A percentile compares a stretch with the other conserved stretches of the same genome.
Conservation (phyloP, 2,888 invertebrate species). For the Synanthedon vespiformis region DNA sequence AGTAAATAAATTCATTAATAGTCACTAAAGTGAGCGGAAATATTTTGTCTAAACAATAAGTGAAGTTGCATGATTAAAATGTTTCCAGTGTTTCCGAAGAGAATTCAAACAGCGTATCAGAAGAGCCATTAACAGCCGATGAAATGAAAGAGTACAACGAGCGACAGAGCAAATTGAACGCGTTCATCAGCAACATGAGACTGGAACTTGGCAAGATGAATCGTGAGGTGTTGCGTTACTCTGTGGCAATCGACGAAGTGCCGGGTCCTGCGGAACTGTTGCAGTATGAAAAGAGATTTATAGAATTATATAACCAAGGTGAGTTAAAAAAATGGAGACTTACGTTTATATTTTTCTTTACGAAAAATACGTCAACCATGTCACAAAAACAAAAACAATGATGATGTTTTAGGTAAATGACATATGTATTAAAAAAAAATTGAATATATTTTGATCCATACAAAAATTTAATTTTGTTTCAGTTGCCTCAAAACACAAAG, state of each 20-base stretch:
- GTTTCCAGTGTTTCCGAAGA: slow-evolving; percentile 8
- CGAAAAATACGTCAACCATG: no score
- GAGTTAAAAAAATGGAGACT: background rate
- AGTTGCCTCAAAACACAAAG: slow-evolving; percentile 95
- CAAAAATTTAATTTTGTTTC: slow-evolving; percentile 25
- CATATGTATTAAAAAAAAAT: no score
- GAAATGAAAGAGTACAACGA: slow-evolving; percentile 52
- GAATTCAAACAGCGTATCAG: slow-evolving; percentile 8
- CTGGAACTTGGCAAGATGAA: slow-evolving; percentile 83
- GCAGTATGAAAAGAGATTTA: slow-evolving; percentile 95
- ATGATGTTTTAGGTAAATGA: no score
- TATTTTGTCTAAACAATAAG: no score
- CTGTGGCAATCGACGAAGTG: slow-evolving; percentile 90
- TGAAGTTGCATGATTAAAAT: no score
- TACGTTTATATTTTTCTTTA: no score
- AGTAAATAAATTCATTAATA: no score
- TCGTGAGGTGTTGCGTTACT: slow-evolving; percentile 82
- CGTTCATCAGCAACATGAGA: slow-evolving; percentile 47
- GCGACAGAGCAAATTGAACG: slow-evolving; percentile 46
- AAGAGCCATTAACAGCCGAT: slow-evolving; percentile 41
- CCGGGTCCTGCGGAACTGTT: slow-evolving; percentile 93
- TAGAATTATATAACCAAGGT: slow-evolving; percentile 96
- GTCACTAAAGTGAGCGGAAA: no score
- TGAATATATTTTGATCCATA: no score
- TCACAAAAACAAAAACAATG: no score